Conservation (phyloP, 2,888 invertebrate genomes). For the Pandemis heparana region DNA sequence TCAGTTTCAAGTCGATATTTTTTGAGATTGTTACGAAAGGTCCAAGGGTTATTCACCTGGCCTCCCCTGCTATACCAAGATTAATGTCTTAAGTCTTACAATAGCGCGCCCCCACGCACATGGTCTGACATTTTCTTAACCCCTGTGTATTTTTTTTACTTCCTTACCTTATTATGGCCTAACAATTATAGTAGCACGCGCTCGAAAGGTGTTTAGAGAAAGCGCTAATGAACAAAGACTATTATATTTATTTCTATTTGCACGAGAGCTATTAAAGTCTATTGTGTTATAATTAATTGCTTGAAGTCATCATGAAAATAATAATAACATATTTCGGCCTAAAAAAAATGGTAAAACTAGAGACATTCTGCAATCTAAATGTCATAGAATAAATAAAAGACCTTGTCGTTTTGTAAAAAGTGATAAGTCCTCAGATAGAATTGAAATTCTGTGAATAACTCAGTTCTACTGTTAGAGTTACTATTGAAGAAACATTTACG, state of each 20-base stretch:
- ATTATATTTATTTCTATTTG: slow-evolving; percentile 55
- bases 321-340: not conserved
- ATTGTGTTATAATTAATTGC: slow-evolving; percentile 15
- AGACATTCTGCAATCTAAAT: not conserved
- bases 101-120: slow-evolving; percentile 76
- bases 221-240: slow-evolving; percentile 68
- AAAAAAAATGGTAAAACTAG: not conserved
- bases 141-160: slow-evolving; percentile 68
- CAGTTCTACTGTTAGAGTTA: not conserved
- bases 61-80: slow-evolving; percentile 67
- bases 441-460: too few species aligned
- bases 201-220: slow-evolving; percentile 80
- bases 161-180: slow-evolving; percentile 74
- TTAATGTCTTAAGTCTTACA: slow-evolving; percentile 77
- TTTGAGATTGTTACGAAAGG: slow-evolving; percentile 52
- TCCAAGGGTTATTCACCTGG: slow-evolving; percentile 74
- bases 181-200: slow-evolving; percentile 76
- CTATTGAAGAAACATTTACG: not conserved
- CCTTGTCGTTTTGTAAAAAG: not conserved
- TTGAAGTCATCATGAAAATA: not conserved
- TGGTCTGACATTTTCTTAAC: slow-evolving; percentile 63
- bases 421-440: not conserved
- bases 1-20: slow-evolving; percentile 25
- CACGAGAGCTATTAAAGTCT: slow-evolving; percentile 32
- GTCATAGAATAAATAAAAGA: not conserved